These are phyloP conservation scores for Hydropsyche betteni DNA, from an alignment of 2,888 invertebrate species.

Conservation along the genomic window DNA sequence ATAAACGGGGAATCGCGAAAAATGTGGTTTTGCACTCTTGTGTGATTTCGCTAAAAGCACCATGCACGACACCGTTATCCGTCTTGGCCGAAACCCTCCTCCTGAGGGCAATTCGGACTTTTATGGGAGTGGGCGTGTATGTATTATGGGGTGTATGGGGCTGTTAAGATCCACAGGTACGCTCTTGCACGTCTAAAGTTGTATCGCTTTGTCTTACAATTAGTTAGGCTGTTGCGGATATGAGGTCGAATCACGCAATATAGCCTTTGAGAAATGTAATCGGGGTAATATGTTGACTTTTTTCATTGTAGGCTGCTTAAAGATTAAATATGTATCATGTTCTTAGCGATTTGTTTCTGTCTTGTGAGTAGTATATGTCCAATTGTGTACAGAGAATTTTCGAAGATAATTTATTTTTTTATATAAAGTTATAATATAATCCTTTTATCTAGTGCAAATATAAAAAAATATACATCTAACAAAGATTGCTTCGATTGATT, in stretches of 20 bases:
- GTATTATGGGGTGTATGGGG: constrained; percentile 1
- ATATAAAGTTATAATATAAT: no score
- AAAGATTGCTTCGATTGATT: no score
- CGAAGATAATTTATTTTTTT: no score
- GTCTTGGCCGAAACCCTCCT: constrained; percentile 41
- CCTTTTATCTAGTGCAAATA: no score
- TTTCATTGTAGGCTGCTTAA: no score
- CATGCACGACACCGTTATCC: constrained; percentile 42
- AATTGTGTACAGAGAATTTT: no score
- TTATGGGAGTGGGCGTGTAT: not conserved
- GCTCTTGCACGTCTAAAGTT: not conserved
- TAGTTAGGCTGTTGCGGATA: not conserved
- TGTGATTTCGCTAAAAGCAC: constrained; percentile 51
- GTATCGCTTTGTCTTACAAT: constrained; percentile 11
- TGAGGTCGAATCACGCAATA: constrained; percentile 6
- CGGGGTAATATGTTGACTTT: no score
- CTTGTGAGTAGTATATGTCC: no score
- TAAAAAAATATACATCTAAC: no score
- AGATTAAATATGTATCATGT: no score
- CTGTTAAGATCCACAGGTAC: constrained; percentile 18
- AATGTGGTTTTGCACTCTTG: constrained; percentile 29
- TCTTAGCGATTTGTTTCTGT: no score
- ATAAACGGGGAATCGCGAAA: not conserved
- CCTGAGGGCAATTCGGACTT: constrained; percentile 28
- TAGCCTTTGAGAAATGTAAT: no score